Evolutionary conservation across 1,140 invertebrate genomes (phyloP), one percentile per base, ranked within the genome.

Genomic region (Rhysida immarginata): DNA sequence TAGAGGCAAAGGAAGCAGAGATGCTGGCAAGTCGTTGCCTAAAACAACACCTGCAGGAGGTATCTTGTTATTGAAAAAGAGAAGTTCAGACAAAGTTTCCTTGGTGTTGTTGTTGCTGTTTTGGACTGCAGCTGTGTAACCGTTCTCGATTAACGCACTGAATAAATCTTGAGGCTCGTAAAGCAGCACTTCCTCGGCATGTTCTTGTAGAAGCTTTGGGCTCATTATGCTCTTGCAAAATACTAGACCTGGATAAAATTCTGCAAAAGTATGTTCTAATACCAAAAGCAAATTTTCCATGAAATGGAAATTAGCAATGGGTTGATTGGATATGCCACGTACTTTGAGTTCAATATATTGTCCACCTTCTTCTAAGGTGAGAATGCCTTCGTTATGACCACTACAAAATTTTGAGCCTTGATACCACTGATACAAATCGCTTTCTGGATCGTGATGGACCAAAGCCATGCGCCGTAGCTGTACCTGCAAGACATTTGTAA

Each of bases 371-470:
- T 81, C 78, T 58, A 87, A 71, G 11, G 81, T 83, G 14, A 87
- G 71, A 21, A 88, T 71, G 56, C 81, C 81, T 68, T 89, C 84
- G 51, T 85, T 74, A 29, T 77, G 73, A 1, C 81, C 80, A 52
- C 80, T 79, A 62, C 80, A 83, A 53, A 86, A 75, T 68, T 87
- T 87, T n/a, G 81, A 83, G 16, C 84, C 85, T 53, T 80, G 73
- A 66, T 78, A 79, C 85, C 85, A 90, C 65, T 89, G 85, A 61
- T 84, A 83, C 13, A 90, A 69, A 68, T 88, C 84, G 11, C 64
- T 70, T 46, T 74, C 74, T 26, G 71, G 72, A 35, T 72, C 73
- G 59, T 74, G 76, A 62, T 82, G 71, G 51, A 77, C 74, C 43
- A 71, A 66, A 41, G 83, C 75, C 69, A 78, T 62, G 52, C 76